Base-by-base conservation (phyloP, 2,888 invertebrate species). In the Unio pictorum region DNA sequence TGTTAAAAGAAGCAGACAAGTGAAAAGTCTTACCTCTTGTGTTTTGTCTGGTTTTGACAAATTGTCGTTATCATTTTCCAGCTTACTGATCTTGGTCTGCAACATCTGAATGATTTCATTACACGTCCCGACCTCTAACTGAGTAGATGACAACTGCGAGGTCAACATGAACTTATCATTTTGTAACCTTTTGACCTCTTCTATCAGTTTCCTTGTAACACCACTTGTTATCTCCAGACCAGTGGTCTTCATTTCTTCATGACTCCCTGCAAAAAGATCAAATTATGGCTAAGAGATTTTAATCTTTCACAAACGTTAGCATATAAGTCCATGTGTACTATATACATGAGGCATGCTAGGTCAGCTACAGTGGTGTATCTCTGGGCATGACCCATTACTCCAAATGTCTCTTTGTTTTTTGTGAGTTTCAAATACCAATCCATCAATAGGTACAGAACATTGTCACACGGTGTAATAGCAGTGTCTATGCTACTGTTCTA, bases 181-280 rank as follows among this genome's bases (percentile, higher is more conserved):
- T 61, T 84, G 85, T 18, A 85, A 75, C 8, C 75, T 67, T 60
- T 76, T 74, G 18, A 85, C 76, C 34, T 84, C 80, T 34, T 84
- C 78, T 20, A 85, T 73, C 15, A 85, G 67, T 62, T 73, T 73
- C 3, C 71, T 45, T 2, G 80, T 69, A 20, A 62, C 61, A 28
- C 69, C 57, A 8, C 57, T n/a, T 15, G 55, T 63, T 23, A 67
- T 34, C 26, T 23, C 34, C 28, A 61, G 28, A 34, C 20, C 17
- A 34, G 23, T 63, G 30, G 45, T 34, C n/a, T 45, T n/a, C 23
- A 8, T n/a, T 26, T 34, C 26, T 55, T 17, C 56, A 26, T 56
- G 15, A 15, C 4, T 23, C 23, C 28, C 26, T 28, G 28, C 20
- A n/a, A 20, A 60, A 60, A 60, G 18, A 28, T 23, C 23, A 59